phyloP scores from a whole-genome alignment of 2,888 invertebrate species.

The Macropis europaea region DNA sequence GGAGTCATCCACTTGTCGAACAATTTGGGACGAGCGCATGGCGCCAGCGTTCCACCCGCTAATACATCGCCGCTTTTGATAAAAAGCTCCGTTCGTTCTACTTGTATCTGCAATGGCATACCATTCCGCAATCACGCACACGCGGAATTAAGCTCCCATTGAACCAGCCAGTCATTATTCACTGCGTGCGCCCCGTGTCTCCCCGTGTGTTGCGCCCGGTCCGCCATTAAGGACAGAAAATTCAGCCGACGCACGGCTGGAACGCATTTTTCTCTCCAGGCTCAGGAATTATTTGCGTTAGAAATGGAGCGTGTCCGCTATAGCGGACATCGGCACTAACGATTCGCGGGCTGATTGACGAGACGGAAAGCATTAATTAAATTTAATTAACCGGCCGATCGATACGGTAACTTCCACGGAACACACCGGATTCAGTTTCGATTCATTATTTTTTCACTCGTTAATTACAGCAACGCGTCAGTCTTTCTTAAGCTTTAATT shows the following conservation, averaged over 20 bases:
- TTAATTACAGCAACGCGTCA: no score
- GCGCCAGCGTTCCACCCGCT: conserved; percentile 21
- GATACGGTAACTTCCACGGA: conserved; percentile 18
- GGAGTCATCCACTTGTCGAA: conserved; percentile 41
- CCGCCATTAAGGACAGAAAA: conserved; percentile 24
- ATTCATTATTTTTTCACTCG: no score
- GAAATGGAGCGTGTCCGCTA: no score
- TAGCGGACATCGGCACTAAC: no score
- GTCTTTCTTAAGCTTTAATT: no score
- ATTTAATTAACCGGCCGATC: conserved; percentile 21
- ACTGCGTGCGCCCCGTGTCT: conserved; percentile 16
- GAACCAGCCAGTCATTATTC: conserved; percentile 46
- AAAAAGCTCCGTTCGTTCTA: conserved; percentile 24
- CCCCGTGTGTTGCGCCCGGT: conserved; percentile 22
- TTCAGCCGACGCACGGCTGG: conserved; percentile 8
- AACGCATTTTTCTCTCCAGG: background rate
- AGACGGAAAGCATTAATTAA: conserved; percentile 24
- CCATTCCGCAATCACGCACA: conserved; percentile 38
- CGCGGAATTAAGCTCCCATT: conserved; percentile 50
- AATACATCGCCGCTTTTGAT: conserved; percentile 29
- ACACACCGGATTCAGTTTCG: no score
- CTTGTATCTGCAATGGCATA: conserved; percentile 18
- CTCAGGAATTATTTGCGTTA: no score
- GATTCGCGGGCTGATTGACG: background rate
- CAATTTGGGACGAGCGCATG: conserved; percentile 34